Percentiles rank a stretch among this genome's conserved stretches.
Evolutionary conservation across 2,113 vertebrate species (phyloP).

Genomic region (Mobula birostris): DNA sequence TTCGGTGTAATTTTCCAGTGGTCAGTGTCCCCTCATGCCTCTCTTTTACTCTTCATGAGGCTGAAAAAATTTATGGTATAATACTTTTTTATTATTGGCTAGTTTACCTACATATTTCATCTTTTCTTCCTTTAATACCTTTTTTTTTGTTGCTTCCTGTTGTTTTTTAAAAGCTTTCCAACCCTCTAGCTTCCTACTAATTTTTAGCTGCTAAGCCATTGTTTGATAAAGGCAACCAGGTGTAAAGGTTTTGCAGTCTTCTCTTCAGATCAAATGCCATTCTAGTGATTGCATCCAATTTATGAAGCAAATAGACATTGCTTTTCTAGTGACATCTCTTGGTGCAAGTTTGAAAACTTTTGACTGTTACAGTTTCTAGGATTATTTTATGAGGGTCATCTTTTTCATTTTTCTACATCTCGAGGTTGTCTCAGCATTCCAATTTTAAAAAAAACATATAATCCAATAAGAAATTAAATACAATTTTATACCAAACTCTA

Average conservation of each 20-base stretch:
- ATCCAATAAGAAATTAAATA: neutral
- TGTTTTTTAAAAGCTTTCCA: too few species aligned
- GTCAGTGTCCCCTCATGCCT: too few species aligned
- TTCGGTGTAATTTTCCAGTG: too few species aligned
- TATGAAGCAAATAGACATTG: neutral
- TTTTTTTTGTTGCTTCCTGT: too few species aligned
- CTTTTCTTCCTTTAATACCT: too few species aligned
- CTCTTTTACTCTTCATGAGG: too few species aligned
- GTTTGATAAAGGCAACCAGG: neutral
- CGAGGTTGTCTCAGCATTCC: neutral
- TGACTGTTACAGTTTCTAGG: neutral
- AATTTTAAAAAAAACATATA: neutral
- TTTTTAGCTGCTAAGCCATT: neutral
- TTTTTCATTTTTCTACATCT: neutral
- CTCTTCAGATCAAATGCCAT: neutral
- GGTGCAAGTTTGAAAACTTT: neutral
- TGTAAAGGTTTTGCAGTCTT: constrained; percentile 13
- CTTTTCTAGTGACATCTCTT: neutral
- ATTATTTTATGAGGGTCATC: neutral
- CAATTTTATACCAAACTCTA: neutral
- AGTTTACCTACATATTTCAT: too few species aligned
- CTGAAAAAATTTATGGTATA: too few species aligned
- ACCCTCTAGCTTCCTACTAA: too few species aligned
- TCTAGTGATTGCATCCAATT: neutral
- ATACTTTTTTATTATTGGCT: too few species aligned